Conservation (phyloP, 1,140 invertebrate genomes). For the Diabrotica virgifera region DNA sequence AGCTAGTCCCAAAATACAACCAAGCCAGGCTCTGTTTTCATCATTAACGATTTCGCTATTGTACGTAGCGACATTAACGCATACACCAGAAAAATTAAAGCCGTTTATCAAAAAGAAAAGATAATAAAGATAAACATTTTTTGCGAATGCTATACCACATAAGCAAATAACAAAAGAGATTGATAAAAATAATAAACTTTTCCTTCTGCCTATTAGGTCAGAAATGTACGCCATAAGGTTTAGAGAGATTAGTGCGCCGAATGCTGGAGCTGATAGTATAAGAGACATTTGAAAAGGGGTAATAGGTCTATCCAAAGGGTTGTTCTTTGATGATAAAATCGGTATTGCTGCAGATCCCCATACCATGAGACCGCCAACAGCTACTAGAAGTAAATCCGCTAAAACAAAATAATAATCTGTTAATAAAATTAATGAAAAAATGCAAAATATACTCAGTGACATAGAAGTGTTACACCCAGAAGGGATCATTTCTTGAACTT, state of each 20-base stretch:
- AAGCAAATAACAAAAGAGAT: background rate
- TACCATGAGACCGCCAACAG: background rate
- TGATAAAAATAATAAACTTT: background rate
- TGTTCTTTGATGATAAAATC: background rate
- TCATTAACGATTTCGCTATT: background rate
- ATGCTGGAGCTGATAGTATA: background rate
- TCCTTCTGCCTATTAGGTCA: background rate
- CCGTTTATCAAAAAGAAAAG: background rate
- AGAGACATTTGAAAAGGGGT: background rate
- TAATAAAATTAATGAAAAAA: too few species aligned
- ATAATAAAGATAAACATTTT: background rate
- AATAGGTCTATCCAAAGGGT: background rate
- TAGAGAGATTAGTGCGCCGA: background rate
- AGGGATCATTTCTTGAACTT: too few species aligned
- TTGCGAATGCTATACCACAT: background rate
- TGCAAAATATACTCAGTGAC: too few species aligned
- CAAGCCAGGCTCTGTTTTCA: background rate
- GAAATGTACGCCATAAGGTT: background rate
- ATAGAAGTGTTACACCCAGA: too few species aligned
- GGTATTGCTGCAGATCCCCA: background rate
- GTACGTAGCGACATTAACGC: background rate
- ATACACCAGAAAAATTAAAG: background rate
- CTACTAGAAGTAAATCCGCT: background rate
- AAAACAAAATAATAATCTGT: background rate
- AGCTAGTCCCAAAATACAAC: background rate